phyloP scores from a whole-genome alignment of 1,140 invertebrate species.

The Lanistes nyassanus region DNA sequence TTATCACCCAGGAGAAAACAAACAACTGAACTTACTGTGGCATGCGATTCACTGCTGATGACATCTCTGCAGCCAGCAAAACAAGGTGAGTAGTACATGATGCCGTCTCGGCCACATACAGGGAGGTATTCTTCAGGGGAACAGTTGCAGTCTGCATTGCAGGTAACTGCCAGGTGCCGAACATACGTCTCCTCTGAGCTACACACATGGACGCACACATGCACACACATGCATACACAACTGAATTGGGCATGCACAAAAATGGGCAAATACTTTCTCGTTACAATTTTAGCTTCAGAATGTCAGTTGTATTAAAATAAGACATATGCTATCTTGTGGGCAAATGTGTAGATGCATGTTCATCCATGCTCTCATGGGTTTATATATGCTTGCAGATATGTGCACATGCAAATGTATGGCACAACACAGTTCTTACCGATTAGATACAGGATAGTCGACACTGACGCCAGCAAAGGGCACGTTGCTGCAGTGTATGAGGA shows the following conservation, averaged over 20 bases:
- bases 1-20: too few species aligned
- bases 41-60: too few species aligned
- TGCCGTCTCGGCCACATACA: conserved; percentile 53
- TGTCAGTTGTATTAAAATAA: too few species aligned
- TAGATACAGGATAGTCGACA: conserved; percentile 46
- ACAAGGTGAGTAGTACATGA: conserved; percentile 60
- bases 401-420: background rate
- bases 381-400: too few species aligned
- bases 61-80: conserved; percentile 50
- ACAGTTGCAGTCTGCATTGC: conserved; percentile 52
- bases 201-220: conserved; percentile 7
- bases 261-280: too few species aligned
- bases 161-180: conserved; percentile 36
- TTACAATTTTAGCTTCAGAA: too few species aligned
- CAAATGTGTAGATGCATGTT: too few species aligned
- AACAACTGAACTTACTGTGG: too few species aligned
- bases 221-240: background rate
- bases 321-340: too few species aligned
- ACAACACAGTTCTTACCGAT: background rate
- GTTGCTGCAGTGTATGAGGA: conserved; percentile 81
- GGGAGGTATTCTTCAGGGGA: conserved; percentile 47
- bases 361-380: too few species aligned
- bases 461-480: conserved; percentile 80
- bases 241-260: too few species aligned
- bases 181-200: conserved; percentile 24